Conservation (phyloP, 2,113 vertebrate species). For the Deroptyus accipitrinus region DNA sequence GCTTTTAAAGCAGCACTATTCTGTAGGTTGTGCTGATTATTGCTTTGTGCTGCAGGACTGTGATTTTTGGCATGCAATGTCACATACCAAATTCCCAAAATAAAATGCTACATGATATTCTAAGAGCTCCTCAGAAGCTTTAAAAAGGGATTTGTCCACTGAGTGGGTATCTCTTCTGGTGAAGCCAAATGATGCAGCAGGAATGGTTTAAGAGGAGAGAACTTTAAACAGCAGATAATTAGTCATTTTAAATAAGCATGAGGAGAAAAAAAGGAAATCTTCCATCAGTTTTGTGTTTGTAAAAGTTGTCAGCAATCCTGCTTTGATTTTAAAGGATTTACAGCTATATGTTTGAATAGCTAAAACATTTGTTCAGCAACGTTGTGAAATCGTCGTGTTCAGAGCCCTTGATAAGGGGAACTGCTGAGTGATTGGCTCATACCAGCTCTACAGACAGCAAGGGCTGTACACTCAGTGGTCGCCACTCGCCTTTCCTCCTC, state of each 20-base stretch:
- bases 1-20: constrained; percentile 16
- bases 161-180: constrained; percentile 50
- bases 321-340: constrained; percentile 59
- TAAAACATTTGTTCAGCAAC: constrained; percentile 73
- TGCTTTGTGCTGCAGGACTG: constrained; percentile 73
- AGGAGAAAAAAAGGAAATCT: not conserved
- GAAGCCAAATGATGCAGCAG: constrained; percentile 54
- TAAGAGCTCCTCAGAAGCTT: constrained; percentile 66
- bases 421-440: constrained; percentile 54
- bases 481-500: constrained; percentile 61
- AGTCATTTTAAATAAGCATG: constrained; percentile 16
- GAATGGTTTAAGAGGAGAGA: constrained; percentile 41
- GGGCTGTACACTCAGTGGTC: constrained; percentile 57
- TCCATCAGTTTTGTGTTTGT: constrained; percentile 18
- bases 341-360: constrained; percentile 71
- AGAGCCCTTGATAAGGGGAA: constrained; percentile 68
- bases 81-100: constrained; percentile 75
- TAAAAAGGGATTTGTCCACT: constrained; percentile 68
- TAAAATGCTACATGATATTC: constrained; percentile 75
- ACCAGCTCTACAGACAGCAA: constrained; percentile 55
- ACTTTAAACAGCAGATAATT: constrained; percentile 45
- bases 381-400: constrained; percentile 70
- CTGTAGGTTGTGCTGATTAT: constrained; percentile 78
- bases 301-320: constrained; percentile 47
- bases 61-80: constrained; percentile 73